Evolutionary conservation across 1,140 invertebrate species (phyloP), one percentile per base, ranked within the genome.

Genomic region (Phymorhynchus buccinoides): DNA sequence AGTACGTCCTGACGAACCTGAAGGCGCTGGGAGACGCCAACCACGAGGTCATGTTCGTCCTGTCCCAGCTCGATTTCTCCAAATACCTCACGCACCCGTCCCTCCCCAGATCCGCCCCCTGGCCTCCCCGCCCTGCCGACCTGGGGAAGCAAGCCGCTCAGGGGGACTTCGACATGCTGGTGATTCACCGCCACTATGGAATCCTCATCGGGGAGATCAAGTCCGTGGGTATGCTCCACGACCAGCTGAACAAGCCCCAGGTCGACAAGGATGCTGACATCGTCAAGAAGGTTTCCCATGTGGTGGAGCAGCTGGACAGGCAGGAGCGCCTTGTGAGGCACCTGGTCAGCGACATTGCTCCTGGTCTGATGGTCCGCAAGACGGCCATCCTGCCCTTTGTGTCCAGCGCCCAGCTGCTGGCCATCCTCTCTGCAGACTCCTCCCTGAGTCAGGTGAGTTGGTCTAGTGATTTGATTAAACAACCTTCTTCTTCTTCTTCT

Each of bases 171-270:
- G 80, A 82, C 35, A 30, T 82, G 18, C 27, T 82, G 22, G 18
- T 82, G 1, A 41, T 82, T 66, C 80, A 82, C 52, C 80, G 80
- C 35, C 52, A 41, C 22, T 42, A 66, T 22, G 80, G 80, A 27
- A 66, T 82, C 32, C 48, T 82, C 1, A 37, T 82, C 30, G 80
- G 80, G 27, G 80, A 82, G 35, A 66, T 82, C 22, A 82, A 82
- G 27, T 35, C 80, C n/a, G 56, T 82, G 14, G 80, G 80, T 7
- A 41, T 66, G 80, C 14, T 62, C 6, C 1, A 35, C 41, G 52
- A 3, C 22, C 27, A 62, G 12, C 62, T 82, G 56, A 32, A 82
- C 14, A 66, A 56, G 27, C 3, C n/a, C 27, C 12, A 62, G 1
- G 42, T 48, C 4, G n/a, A 39, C 9, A 30, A 16, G 27, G 56